Conservation (phyloP, 2,888 invertebrate species). For the Mimachlamys varia region DNA sequence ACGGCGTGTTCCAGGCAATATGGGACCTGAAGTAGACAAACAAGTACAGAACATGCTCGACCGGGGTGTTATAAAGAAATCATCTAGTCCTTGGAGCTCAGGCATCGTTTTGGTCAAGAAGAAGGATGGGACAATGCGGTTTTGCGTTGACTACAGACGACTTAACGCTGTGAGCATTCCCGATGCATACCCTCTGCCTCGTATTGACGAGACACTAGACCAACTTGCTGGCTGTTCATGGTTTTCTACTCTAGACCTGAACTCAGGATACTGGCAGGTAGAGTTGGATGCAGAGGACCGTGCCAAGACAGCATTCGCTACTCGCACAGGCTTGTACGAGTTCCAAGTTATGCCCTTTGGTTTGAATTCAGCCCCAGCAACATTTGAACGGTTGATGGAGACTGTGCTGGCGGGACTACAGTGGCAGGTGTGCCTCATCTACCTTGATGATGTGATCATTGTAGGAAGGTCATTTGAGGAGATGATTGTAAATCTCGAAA, state of each 20-base stretch:
- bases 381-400: too few relatives aligned
- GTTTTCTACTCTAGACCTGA: neutral
- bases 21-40: constrained; percentile 41
- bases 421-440: constrained; percentile 39
- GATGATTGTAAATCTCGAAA: neutral
- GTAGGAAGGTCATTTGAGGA: constrained; percentile 38
- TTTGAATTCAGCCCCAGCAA: neutral
- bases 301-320: constrained; percentile 43
- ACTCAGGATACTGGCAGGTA: constrained; percentile 34
- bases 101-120: constrained; percentile 49
- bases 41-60: constrained; percentile 47
- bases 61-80: constrained; percentile 42
- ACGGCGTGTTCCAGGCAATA: constrained; percentile 42
- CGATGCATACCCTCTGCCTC: constrained; percentile 45
- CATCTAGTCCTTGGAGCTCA: constrained; percentile 45
- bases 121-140: constrained; percentile 49
- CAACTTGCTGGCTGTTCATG: neutral
- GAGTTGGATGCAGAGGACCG: constrained; percentile 23
- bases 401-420: constrained; percentile 40
- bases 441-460: constrained; percentile 44
- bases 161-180: constrained; percentile 14
- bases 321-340: constrained; percentile 37
- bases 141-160: constrained; percentile 40
- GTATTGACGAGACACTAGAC: too few relatives aligned
- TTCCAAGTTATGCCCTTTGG: constrained; percentile 5